Base-by-base conservation (phyloP, 2,888 invertebrate genomes). In the Synergus japonicus region DNA sequence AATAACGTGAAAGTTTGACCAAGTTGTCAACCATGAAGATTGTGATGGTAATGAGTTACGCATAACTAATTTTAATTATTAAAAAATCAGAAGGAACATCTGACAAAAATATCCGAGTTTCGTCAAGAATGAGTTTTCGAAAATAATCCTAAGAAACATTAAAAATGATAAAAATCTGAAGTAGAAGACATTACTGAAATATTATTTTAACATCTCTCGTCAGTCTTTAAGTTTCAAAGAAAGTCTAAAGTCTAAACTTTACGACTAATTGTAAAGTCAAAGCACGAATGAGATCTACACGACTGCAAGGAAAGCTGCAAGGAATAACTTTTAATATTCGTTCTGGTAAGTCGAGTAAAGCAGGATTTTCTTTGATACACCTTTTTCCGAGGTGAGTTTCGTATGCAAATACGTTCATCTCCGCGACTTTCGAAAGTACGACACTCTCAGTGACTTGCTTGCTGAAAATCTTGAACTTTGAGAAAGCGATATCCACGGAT, bases 281-380 rank as follows among this genome's bases (percentile, higher is more conserved):
- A 77, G 64, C 63, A 81, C 77, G 79, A 65, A 66, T 77, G 76
- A 78, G 78, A 82, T 83, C 82, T 79, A 80, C 80, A 80, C 65
- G 79, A 73, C 80, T 79, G 77, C 76, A 81, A 77, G 65, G 64
- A 79, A 77, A 79, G 66, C 64, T 77, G 41, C 22, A 67, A 67
- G 76, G 69, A 78, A 81, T 80, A 81, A 82, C 79, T 83, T 82
- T 83, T 82, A 83, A 83, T 83, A 82, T 83, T 83, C 83, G 82
- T 77, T 80, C 79, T 80, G 73, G 76, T 76, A 80, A 83, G 80
- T 82, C 65, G 65, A 80, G 73, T 76, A 81, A 78, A 60, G 76
- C 76, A 69, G 49, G 69, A 69, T 69, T 69, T 69, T 69, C 69
- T 69, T 81, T 82, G 80, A 80, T 80, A 82, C 81, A 80, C 80